Base-by-base conservation (phyloP, 2,888 invertebrate species). In the Acrobasis consociella region DNA sequence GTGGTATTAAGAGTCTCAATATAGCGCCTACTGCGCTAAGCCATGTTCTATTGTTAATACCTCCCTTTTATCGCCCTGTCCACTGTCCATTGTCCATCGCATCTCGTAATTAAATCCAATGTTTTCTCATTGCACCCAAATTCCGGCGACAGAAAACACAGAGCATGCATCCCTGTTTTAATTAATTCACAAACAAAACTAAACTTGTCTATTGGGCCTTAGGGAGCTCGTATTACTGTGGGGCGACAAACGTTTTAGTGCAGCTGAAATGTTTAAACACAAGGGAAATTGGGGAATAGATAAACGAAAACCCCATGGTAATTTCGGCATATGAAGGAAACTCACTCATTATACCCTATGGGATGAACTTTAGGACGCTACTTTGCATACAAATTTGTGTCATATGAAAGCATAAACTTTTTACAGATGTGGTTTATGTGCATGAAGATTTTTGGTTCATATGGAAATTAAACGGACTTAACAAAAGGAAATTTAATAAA, bases 311-410 rank as follows among this genome's bases (percentile, higher is more conserved):
- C n/a, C 46, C n/a, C 46, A n/a, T 46, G 46, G 13, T n/a, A 46
- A 46, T 46, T 46, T 46, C n/a, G 46, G n/a, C 46, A 46, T n/a
- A 5, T 11, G n/a, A n/a, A 11, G n/a, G 0, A 46, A 7, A 13
- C 13, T 46, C 46, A n/a, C 46, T 46, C 46, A 46, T 46, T 46
- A n/a, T n/a, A 46, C 46, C 46, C 46, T 46, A n/a, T 46, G 46
- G 46, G 46, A 10, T n/a, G 46, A n/a, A 46, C 11, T 46, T 46
- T 46, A n/a, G 46, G 46, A 46, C 11, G 46, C 46, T 46, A 13
- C 46, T 46, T 46, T 46, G 46, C 46, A 46, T 46, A 13, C 46
- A 3, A 46, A 46, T 42, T 42, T 42, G 46, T 13, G n/a, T 13
- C 46, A 13, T 46, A 46, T 42, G 46, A 5, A 46, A 46, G n/a